Evolutionary conservation across 2,888 invertebrate genomes (phyloP).

Genomic region (Cyclophora punctaria): DNA sequence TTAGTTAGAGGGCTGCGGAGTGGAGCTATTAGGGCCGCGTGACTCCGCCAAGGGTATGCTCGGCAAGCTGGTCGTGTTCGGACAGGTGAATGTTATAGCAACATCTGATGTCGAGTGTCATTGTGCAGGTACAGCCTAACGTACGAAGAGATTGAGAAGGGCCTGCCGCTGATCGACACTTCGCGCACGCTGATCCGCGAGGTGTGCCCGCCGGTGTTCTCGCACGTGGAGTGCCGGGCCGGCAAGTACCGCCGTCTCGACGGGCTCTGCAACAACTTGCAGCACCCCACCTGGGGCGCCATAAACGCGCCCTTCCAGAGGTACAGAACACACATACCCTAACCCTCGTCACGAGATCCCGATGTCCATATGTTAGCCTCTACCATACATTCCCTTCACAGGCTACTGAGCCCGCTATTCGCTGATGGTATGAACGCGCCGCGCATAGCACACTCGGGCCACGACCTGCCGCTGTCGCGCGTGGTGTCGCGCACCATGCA

Average conservation of each 20-base stretch:
- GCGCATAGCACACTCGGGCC: slow-evolving; percentile 85
- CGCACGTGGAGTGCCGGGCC: slow-evolving; percentile 90
- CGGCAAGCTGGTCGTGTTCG: too few relatives aligned
- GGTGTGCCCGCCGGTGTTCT: slow-evolving; percentile 90
- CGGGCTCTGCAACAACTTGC: slow-evolving; percentile 91
- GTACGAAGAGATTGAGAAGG: slow-evolving; percentile 91
- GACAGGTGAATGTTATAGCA: too few relatives aligned
- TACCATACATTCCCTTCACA: slow-evolving; percentile 27
- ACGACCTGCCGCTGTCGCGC: slow-evolving; percentile 85
- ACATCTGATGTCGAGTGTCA: not conserved
- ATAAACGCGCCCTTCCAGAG: slow-evolving; percentile 89
- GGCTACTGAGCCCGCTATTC: slow-evolving; percentile 86
- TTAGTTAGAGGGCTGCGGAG: too few relatives aligned
- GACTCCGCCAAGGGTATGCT: too few relatives aligned
- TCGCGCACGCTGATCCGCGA: slow-evolving; percentile 90
- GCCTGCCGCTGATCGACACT: slow-evolving; percentile 89
- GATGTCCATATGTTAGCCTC: too few relatives aligned
- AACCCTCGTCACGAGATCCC: too few relatives aligned
- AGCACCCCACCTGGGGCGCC: slow-evolving; percentile 93
- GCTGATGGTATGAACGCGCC: slow-evolving; percentile 90
- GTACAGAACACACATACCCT: slow-evolving; percentile 28
- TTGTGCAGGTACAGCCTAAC: slow-evolving; percentile 83
- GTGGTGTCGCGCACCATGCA: slow-evolving; percentile 93
- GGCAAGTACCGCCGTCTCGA: slow-evolving; percentile 91
- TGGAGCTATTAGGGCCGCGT: too few relatives aligned